Percentiles rank a stretch among this genome's conserved stretches.
phyloP scores from a whole-genome alignment of 2,888 invertebrate genomes.

The Ectropis crepuscularia region DNA sequence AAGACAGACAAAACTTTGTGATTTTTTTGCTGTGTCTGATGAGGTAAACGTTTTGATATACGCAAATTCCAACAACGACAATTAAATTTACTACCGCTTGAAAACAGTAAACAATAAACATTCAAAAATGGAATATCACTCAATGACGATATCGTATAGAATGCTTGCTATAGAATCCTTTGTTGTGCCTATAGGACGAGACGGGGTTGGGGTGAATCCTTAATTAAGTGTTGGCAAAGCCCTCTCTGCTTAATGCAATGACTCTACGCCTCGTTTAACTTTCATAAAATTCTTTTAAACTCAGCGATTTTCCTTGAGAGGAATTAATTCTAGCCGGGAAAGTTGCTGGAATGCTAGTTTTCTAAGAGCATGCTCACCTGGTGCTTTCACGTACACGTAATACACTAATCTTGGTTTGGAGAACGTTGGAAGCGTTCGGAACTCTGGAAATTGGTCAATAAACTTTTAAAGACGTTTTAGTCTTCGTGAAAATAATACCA shows the following conservation, averaged over 20 bases:
- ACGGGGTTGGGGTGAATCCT: conserved; percentile 71
- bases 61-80: too few relatives aligned
- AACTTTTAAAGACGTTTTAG: conserved; percentile 2
- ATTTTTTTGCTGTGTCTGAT: too few relatives aligned
- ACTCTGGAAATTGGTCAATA: conserved; percentile 7
- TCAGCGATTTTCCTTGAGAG: conserved; percentile 76
- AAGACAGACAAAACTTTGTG: too few relatives aligned
- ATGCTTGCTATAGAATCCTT: conserved; percentile 63
- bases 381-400: conserved; percentile 23
- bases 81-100: too few relatives aligned
- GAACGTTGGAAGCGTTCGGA: conserved; percentile 10
- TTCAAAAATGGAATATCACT: conserved; percentile 77
- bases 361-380: conserved; percentile 9
- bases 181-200: conserved; percentile 72
- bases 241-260: conserved; percentile 82
- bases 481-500: too few relatives aligned
- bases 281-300: conserved; percentile 81
- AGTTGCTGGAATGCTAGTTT: conserved; percentile 31
- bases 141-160: conserved; percentile 66
- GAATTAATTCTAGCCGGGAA: conserved; percentile 59
- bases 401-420: conserved; percentile 20
- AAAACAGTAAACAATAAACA: conserved; percentile 45
- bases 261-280: conserved; percentile 82
- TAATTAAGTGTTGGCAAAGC: conserved; percentile 83
- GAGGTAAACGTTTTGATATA: too few relatives aligned